Evolutionary conservation across 2,888 invertebrate genomes (phyloP).

Genomic region (Drosophila infuscata): DNA sequence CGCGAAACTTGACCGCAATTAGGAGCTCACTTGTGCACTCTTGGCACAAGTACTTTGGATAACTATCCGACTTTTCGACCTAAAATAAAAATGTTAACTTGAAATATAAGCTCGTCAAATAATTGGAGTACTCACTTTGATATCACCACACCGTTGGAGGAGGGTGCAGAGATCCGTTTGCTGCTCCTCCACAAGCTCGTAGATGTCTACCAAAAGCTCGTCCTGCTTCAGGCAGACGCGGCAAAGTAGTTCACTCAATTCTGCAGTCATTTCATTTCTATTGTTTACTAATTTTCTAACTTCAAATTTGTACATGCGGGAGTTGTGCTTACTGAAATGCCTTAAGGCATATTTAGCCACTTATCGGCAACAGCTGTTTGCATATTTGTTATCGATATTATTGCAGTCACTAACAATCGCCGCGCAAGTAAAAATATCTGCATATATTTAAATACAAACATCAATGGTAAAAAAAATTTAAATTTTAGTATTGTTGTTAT

Average conservation of each 20-base stretch:
- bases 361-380: conserved; percentile 16
- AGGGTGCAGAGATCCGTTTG: conserved; percentile 75
- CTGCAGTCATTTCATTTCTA: conserved; percentile 40
- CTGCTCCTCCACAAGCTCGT: conserved; percentile 80
- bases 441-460: neutral
- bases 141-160: conserved; percentile 74
- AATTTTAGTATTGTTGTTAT: neutral
- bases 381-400: conserved; percentile 31
- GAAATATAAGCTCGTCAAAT: neutral
- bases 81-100: conserved; percentile 35
- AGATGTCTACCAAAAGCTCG: conserved; percentile 79
- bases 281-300: neutral
- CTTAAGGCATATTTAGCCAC: conserved; percentile 19
- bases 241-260: conserved; percentile 72
- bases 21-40: conserved; percentile 82
- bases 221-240: conserved; percentile 81
- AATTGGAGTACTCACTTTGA: conserved; percentile 58
- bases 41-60: conserved; percentile 82
- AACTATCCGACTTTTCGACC: conserved; percentile 71
- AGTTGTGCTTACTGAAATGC: neutral
- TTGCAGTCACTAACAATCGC: neutral
- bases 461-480: neutral
- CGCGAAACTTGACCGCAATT: conserved; percentile 80
- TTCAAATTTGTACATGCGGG: conserved; percentile 8
- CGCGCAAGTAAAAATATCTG: neutral